Base-by-base conservation (phyloP, 2,888 invertebrate species). In the Drosophila mayaguana region DNA sequence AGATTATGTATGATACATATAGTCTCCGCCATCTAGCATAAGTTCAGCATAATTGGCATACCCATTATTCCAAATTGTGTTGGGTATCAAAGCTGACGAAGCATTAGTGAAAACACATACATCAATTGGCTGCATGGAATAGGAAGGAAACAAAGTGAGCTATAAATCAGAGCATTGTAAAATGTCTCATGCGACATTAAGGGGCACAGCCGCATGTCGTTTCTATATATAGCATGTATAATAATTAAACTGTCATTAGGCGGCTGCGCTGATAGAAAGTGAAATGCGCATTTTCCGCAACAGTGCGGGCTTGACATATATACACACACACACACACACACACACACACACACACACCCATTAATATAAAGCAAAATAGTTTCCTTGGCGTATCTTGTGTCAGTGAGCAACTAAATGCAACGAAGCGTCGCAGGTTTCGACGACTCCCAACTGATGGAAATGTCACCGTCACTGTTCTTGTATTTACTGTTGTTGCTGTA, bases 161-260 rank as follows among this genome's bases (percentile, higher is more conserved):
- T 56, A 81, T 81, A 87, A 81, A 83, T 85, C 80, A 88, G 70
- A 48, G 75, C 72, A 81, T 73, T 71, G 69, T 72, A 65, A 65
- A 80, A 68, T 88, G 81, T 75, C 71, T 73, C 73, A 78, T 88
- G 87, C 78, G 83, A 86, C 84, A 86, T 69, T 59, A 72, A 72
- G 75, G 86, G 86, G 81, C 81, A 64, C 60, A 50, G 77, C 36
- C 76, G 68, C 54, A 38, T 20, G 42, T 43, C 63, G 34, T 61
- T 45, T 28, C 56, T 70, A 69, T 69, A 32, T 32, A 46, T 28
- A 11, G 11, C 18, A 50, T 50, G 65, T 65, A 61, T 67, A 63
- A 78, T 90, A 86, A 86, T 86, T 86, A 86, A 86, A 88, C 77
- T 74, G 83, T 70, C 90, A 88, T 86, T 86, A 86, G 90, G 48